These are phyloP conservation scores for Sebastes iracundus DNA, from an alignment of 2,797 vertebrate species.

Conservation along the genomic window DNA sequence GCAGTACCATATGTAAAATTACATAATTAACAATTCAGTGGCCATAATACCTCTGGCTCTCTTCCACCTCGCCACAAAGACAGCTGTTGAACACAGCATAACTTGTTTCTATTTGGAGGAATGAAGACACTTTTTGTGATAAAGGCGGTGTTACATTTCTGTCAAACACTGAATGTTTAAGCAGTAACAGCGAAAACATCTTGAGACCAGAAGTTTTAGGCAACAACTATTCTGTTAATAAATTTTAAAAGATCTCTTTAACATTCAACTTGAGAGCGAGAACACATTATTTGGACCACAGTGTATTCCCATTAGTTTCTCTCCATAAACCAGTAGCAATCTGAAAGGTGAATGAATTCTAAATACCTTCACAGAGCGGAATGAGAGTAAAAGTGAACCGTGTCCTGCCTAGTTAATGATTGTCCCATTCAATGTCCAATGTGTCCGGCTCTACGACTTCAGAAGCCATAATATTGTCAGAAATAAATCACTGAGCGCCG, in stretches of 20 bases:
- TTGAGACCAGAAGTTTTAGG: neutral
- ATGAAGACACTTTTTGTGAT: neutral
- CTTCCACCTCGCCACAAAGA: neutral
- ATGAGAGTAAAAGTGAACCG: constrained; percentile 74
- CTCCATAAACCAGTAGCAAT: constrained; percentile 77
- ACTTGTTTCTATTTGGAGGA: neutral
- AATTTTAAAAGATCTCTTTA: constrained; percentile 33
- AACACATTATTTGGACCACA: constrained; percentile 38
- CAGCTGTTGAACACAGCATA: neutral
- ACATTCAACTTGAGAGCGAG: constrained; percentile 43
- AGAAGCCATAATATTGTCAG: constrained; percentile 81
- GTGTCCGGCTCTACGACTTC: constrained; percentile 77
- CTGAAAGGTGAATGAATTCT: constrained; percentile 70
- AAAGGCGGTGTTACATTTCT: neutral
- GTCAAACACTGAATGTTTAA: neutral
- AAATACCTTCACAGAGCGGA: constrained; percentile 71
- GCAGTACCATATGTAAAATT: neutral
- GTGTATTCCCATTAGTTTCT: constrained; percentile 72
- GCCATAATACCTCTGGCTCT: neutral
- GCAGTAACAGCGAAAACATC: neutral
- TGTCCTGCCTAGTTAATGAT: constrained; percentile 80
- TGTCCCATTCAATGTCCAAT: constrained; percentile 72
- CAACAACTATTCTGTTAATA: constrained; percentile 19
- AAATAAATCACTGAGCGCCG: constrained; percentile 80
- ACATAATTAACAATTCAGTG: neutral